Base-by-base conservation (phyloP, 2,888 invertebrate genomes). In the Calameuta pallipes region DNA sequence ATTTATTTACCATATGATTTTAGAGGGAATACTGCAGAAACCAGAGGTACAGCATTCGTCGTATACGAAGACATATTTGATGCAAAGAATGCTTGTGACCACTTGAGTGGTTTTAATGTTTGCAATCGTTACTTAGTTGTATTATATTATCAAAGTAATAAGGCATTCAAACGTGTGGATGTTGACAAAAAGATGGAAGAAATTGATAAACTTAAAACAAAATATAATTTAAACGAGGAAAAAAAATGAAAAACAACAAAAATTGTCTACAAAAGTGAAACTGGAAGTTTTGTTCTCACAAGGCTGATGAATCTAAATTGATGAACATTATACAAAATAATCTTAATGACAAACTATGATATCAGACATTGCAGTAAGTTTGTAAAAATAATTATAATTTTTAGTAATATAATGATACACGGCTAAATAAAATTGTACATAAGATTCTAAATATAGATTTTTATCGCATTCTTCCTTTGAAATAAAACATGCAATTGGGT, bases 1-100 rank as follows among this genome's bases (percentile, higher is more conserved):
- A 75, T 35, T 75, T 68, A 35, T 23, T 70, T 36, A 13, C 4
- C 79, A 80, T 82, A 82, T 82, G 81, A 83, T 94, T 94, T 69
- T 92, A 98, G 96, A 56, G 99, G 99, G 1, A 99, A 98, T 89
- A 99, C 99, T 35, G 97, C 98, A 23, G 99, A 99, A 92, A 98
- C 99, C 0, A 95, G 98, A 91, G 99, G 99, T 76, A 99, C 99
- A 56, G 99, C 99, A 31, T 99, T 99, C 94, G 99, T 99, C 75
- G 98, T 99, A 0, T 99, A 99, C 92, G 99, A 99, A 93, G 99
- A 99, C 90, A 99, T 99, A 88, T 99, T 99, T 93, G 99, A 99
- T 94, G 99, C 99, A 0, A 99, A 99, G 92, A 99, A 99, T 93
- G 99, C 99, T 4, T 99, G 99, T 92, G 99, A 99, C 92, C 99